These are phyloP conservation scores for Lasioglossum morio DNA, from an alignment of 2,888 invertebrate species.

Conservation along the genomic window DNA sequence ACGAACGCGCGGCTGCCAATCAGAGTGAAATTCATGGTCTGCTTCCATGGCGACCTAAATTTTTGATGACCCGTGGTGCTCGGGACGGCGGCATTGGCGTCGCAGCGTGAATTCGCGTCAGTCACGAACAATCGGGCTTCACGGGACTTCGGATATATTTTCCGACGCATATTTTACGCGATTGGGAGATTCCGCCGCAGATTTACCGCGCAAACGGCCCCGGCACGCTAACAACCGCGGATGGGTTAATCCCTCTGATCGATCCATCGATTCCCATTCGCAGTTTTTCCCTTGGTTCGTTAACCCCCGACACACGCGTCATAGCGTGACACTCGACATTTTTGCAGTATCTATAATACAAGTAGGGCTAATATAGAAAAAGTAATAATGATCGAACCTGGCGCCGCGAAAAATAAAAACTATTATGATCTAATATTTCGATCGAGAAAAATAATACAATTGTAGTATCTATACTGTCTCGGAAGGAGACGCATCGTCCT, in stretches of 20 bases:
- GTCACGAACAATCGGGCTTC: background rate
- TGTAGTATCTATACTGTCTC: no score
- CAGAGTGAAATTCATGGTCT: slow-evolving; percentile 12
- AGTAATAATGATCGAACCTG: no score
- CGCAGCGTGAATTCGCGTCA: slow-evolving; percentile 5
- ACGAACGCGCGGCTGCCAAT: background rate
- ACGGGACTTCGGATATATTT: background rate
- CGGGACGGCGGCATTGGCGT: background rate
- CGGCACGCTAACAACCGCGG: background rate
- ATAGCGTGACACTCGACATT: background rate
- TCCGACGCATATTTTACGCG: slow-evolving; percentile 5
- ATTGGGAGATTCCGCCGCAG: background rate
- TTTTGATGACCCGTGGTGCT: background rate
- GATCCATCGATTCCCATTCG: background rate
- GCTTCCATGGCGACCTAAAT: slow-evolving; percentile 14
- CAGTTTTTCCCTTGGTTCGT: background rate
- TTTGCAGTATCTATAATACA: background rate
- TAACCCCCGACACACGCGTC: background rate
- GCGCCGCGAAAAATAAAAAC: no score
- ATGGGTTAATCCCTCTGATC: background rate
- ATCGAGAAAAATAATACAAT: no score
- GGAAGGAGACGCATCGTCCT: no score
- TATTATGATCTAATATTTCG: no score
- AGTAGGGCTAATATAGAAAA: no score
- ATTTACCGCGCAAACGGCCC: background rate